Evolutionary conservation across 2,888 invertebrate species (phyloP).

Genomic region (Drosophila subsilvestris): DNA sequence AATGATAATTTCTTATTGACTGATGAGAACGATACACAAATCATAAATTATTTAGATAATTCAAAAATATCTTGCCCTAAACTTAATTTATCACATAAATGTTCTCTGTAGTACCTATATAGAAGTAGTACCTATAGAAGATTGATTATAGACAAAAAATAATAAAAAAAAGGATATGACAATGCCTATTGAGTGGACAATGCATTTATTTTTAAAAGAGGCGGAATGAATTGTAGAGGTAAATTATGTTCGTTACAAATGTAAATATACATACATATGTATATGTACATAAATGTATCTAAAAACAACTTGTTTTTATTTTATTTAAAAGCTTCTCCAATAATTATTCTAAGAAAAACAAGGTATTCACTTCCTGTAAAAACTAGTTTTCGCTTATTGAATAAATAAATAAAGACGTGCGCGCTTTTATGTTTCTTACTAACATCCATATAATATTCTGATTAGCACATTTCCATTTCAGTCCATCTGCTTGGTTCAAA

Average conservation of each 20-base stretch:
- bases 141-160: not conserved
- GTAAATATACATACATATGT: too few relatives aligned
- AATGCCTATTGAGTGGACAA: not conserved
- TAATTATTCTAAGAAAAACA: not conserved
- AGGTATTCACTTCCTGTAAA: not conserved
- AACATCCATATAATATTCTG: slow-evolving; percentile 41
- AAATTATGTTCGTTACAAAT: not conserved
- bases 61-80: too few relatives aligned
- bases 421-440: not conserved
- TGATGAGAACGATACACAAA: too few relatives aligned
- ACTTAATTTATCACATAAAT: too few relatives aligned
- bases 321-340: not conserved
- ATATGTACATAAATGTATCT: too few relatives aligned
- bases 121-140: too few relatives aligned
- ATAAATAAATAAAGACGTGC: not conserved
- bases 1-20: too few relatives aligned
- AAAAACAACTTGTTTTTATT: not conserved
- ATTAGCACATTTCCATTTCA: slow-evolving; percentile 47
- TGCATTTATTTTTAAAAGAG: not conserved
- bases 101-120: too few relatives aligned
- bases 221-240: not conserved
- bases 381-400: not conserved
- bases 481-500: slow-evolving; percentile 36
- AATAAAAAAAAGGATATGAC: not conserved
- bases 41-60: too few relatives aligned